Base-by-base conservation (phyloP, 2,888 invertebrate species). In the Nephrotoma guestfalica region DNA sequence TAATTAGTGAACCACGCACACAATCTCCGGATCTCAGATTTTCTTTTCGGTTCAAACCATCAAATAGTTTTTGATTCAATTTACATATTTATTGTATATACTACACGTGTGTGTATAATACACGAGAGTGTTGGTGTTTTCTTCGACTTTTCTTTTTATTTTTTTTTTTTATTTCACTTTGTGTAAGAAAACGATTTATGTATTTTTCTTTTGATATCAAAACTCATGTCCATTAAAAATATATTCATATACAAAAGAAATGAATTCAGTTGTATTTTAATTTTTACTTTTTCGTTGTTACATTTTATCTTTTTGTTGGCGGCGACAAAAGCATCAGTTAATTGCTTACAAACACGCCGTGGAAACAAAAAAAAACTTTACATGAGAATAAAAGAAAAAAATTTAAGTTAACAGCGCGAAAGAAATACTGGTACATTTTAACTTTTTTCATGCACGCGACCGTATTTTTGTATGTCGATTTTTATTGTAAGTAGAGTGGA, bases 241-340 rank as follows among this genome's bases (percentile, higher is more conserved):
- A 30, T 71, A 30, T 71, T 18, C 30, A 30, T 71, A 71, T 71
- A 71, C 71, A 71, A 71, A 71, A 71, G 71, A 71, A 71, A 71
- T 71, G 71, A 71, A 71, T 84, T 84, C 84, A 84, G 41, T 84
- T 84, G n/a, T 84, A 41, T 84, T 84, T 84, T 41, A 84, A n/a
- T 41, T 83, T 40, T 41, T 47, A 13, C 47, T 47, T 15, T 42
- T 84, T 84, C 41, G 41, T 84, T 71, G 30, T 42, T 84, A 41
- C 84, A 41, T 85, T 85, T 45, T 85, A 18, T 43, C 43, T 85
- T 85, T 85, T 43, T 18, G 85, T 85, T 85, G 43, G 85, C 85
- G 86, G 86, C 51, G 86, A 86, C 86, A 86, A 86, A 86, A 86
- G 86, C 86, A 86, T 86, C 86, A 86, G 86, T 86, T 86, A 86